Evolutionary conservation across 1,140 invertebrate genomes (phyloP).

Genomic region (Drosophila paulistorum): DNA sequence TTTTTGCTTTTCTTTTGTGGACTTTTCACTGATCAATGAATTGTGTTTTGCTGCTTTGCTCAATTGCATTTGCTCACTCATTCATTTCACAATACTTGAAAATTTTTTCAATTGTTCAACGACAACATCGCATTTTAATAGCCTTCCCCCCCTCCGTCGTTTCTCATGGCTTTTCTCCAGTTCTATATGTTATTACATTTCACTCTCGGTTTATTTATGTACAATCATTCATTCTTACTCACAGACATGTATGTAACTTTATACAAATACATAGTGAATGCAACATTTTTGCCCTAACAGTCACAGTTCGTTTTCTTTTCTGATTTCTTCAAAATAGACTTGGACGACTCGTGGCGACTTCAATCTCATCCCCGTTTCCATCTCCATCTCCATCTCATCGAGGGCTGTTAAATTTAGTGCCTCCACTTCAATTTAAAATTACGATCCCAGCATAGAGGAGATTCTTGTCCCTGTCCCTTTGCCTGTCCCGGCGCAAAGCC

Average conservation of each 20-base stretch:
- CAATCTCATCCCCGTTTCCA: not conserved
- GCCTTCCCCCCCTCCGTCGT: not conserved
- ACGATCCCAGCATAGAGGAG: conserved; percentile 47
- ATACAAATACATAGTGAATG: too few species aligned
- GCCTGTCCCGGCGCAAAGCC: not conserved
- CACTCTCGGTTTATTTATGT: conserved; percentile 36
- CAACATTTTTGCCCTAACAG: conserved; percentile 1
- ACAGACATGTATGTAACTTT: not conserved
- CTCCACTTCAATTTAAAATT: conserved; percentile 80
- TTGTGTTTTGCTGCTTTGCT: not conserved
- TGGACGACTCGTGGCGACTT: not conserved
- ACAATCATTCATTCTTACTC: not conserved
- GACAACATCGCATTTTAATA: conserved; percentile 8
- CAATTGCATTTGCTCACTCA: not conserved
- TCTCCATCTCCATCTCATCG: conserved; percentile 38
- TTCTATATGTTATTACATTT: conserved; percentile 43
- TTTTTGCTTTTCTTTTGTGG: not conserved
- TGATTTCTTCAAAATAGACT: conserved; percentile 17
- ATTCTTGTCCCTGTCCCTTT: not conserved
- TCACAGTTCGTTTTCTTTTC: not conserved
- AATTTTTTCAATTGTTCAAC: conserved; percentile 4
- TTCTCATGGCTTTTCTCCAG: not conserved
- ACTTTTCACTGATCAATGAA: conserved; percentile 1
- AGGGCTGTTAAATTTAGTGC: conserved; percentile 80
- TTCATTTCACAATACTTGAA: not conserved